Base-by-base conservation (phyloP, 1,140 invertebrate genomes). In the Hyles euphorbiae region DNA sequence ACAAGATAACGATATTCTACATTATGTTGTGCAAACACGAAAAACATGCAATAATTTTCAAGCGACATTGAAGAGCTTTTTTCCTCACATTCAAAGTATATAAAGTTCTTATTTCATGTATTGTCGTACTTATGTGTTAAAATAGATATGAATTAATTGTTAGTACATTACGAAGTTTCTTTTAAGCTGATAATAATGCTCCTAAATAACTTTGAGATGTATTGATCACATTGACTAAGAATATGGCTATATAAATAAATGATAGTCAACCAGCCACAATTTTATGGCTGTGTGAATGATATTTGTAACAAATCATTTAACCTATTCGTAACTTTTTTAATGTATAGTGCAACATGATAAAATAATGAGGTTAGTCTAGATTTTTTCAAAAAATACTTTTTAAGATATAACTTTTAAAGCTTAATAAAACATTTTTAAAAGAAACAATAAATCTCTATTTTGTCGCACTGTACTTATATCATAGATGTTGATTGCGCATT, bases 221-320 rank as follows among this genome's bases (percentile, higher is more conserved):
- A 40, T 40, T 40, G 8, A 40, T 40, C 8, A 5, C 8, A 40
- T 5, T 40, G 36, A 5, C 22, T 22, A 22, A 22, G 22, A 40
- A 5, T 40, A 40, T 40, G 36, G 2, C 36, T 40, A 40, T 22
- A 40, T 40, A 8, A 40, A 40, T 40, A 8, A 40, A 40, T 8
- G 36, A 1, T 40, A 40, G 36, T 8, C 5, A 8, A 3, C 2
- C 36, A 2, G 36, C 36, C 36, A 64, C 64, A 64, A 64, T 60
- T 22, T 60, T 54, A 53, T 56, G 67, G 67, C 67, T 69, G 63
- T 69, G 67, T 65, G 53, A 56, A 52, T 52, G 33, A 43, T 61
- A 61, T 60, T 55, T 62, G 56, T 58, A 63, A 63, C 43, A 44
- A 53, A 56, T 52, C 58, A 68, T 61, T 59, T 65, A 65, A 60